Conservation (phyloP, 2,888 invertebrate genomes). For the Xanthia icteritia region DNA sequence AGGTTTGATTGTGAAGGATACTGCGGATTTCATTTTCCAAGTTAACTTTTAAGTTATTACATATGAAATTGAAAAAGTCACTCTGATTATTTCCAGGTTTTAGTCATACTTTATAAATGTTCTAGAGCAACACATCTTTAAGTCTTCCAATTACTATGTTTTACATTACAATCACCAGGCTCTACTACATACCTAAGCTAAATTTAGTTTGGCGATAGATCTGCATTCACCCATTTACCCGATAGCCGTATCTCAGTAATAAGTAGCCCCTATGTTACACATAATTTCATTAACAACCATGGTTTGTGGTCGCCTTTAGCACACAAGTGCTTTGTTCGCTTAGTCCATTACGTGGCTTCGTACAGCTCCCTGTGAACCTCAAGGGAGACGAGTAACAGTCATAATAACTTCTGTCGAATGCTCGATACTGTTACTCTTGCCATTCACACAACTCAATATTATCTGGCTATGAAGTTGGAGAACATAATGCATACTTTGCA, state of each 20-base stretch:
- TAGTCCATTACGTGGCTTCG: slow-evolving; percentile 73
- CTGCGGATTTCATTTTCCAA: too few species aligned
- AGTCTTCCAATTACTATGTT: background rate
- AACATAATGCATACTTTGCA: slow-evolving; percentile 41
- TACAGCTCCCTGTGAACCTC: slow-evolving; percentile 71
- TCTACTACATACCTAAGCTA: slow-evolving; percentile 8
- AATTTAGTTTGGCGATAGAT: slow-evolving; percentile 37
- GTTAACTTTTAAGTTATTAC: too few species aligned
- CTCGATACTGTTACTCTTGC: slow-evolving; percentile 63
- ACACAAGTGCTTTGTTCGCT: slow-evolving; percentile 65
- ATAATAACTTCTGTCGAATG: slow-evolving; percentile 75
- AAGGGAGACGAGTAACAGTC: slow-evolving; percentile 73
- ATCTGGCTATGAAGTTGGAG: slow-evolving; percentile 52
- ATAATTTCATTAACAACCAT: slow-evolving; percentile 72
- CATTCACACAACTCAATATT: slow-evolving; percentile 65
- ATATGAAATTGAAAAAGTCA: background rate
- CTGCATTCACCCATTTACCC: slow-evolving; percentile 38
- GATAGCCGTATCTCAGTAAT: slow-evolving; percentile 39
- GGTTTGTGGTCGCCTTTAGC: slow-evolving; percentile 62
- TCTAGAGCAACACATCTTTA: background rate
- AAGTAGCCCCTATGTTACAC: slow-evolving; percentile 67
- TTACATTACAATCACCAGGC: background rate
- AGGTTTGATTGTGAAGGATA: background rate
- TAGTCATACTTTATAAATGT: background rate
- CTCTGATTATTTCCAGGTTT: background rate